A percentile compares a stretch with the other conserved stretches of the same genome.
Evolutionary conservation across 2,888 invertebrate genomes (phyloP).

Genomic region (Orthonevra nobilis): DNA sequence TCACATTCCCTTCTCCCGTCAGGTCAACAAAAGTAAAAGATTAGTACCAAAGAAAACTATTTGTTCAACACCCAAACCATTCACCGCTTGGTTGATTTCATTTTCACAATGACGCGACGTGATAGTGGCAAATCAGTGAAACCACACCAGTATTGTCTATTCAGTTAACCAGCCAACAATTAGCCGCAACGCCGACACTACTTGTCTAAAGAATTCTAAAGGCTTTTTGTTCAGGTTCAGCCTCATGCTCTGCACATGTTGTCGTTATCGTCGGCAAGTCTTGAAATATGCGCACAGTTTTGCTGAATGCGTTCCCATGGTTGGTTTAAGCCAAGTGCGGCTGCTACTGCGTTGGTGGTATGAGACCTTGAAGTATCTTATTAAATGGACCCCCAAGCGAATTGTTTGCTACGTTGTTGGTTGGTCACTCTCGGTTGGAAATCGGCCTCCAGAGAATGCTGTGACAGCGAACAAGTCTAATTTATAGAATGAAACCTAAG

Average conservation of each 20-base stretch:
- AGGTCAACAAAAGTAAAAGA: too few relatives aligned
- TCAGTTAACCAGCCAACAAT: constrained; percentile 47
- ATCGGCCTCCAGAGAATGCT: constrained; percentile 58
- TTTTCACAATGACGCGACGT: not conserved
- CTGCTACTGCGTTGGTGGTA: constrained; percentile 62
- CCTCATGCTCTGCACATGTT: constrained; percentile 49
- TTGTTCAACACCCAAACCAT: too few relatives aligned
- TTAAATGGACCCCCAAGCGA: constrained; percentile 56
- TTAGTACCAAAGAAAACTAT: too few relatives aligned
- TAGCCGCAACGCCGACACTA: constrained; percentile 41
- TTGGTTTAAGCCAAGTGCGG: constrained; percentile 16
- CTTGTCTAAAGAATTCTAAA: constrained; percentile 40
- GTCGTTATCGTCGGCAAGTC: constrained; percentile 17
- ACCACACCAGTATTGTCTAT: constrained; percentile 16
- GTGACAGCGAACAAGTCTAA: constrained; percentile 52
- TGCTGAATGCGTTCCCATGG: constrained; percentile 41
- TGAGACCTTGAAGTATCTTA: constrained; percentile 67
- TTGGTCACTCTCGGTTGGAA: constrained; percentile 60
- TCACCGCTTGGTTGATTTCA: not conserved
- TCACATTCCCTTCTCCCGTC: too few relatives aligned
- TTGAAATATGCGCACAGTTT: constrained; percentile 22
- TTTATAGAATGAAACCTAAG: constrained; percentile 44
- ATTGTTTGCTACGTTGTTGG: constrained; percentile 34
- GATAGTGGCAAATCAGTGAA: constrained; percentile 20
- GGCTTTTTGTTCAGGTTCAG: not conserved